Evolutionary conservation across 2,113 vertebrate species (phyloP).

Genomic region (Prolemur simus): DNA sequence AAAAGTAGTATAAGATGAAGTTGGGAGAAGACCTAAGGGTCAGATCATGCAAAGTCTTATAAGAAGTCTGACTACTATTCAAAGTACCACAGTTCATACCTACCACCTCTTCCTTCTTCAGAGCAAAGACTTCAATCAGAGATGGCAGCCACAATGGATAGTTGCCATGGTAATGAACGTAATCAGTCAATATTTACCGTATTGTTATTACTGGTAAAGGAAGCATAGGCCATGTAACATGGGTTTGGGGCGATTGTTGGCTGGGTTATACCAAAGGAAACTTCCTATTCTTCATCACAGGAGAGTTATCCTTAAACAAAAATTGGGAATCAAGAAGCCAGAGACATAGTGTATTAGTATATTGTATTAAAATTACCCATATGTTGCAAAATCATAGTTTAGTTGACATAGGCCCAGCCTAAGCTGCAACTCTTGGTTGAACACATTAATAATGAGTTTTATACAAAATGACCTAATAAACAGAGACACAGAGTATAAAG

Average conservation of each 20-base stretch:
- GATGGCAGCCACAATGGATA: neutral
- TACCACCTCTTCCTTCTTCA: neutral
- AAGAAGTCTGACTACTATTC: neutral
- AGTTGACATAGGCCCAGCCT: neutral
- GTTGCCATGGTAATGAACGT: neutral
- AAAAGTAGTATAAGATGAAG: neutral
- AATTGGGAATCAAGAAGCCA: neutral
- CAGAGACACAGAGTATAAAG: neutral
- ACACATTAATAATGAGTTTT: neutral
- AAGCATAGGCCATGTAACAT: too few species aligned
- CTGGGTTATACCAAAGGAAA: neutral
- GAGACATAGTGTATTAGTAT: neutral
- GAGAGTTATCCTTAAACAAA: neutral
- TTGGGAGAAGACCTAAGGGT: neutral
- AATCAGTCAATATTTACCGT: neutral
- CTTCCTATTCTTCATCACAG: neutral
- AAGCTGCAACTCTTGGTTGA: neutral
- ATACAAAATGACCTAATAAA: neutral
- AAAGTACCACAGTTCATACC: neutral
- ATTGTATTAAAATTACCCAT: neutral
- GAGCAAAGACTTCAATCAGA: neutral
- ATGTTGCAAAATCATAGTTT: neutral
- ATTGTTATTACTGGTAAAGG: neutral
- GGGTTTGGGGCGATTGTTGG: neutral
- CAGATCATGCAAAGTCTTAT: neutral